Base-by-base conservation (phyloP, 2,888 invertebrate genomes). In the Aporophyla lueneburgensis region DNA sequence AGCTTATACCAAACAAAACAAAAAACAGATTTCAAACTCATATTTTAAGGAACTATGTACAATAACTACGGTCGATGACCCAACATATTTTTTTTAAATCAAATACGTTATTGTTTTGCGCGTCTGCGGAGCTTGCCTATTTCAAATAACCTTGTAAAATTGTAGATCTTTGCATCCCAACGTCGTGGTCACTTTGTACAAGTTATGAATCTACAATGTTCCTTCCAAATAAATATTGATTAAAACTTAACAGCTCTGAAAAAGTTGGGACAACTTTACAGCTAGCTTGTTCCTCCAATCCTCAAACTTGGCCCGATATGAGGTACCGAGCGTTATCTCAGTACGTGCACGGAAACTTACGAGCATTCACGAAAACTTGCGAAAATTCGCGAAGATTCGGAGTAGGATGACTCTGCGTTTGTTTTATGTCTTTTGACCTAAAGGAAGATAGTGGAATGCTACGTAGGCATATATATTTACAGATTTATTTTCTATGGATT, bases 321-420 rank as follows among this genome's bases (percentile, higher is more conserved):
- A 86, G 74, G 72, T 76, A 75, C 72, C 51, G 66, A 74, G 56
- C 78, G 67, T 78, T 86, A 85, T 85, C 84, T 78, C 21, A n/a
- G 69, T 33, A 78, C 80, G 80, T 80, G 86, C 24, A 76, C 71
- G 84, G 68, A 77, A 76, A 85, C 78, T 85, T 74, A 72, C 80
- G 58, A 76, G 56, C 59, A 46, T 63, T 70, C 62, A 59, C 61
- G 71, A 71, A 85, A 77, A 86, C 72, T 83, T 80, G 69, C 74
- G 61, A 78, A 75, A 16, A 62, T 51, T 62, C 54, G 5, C 56
- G 68, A 59, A 49, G 59, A 78, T 81, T 74, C 10, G 12, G 43
- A 40, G 12, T 0, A 19, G 21, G 21, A 66, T 63, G 51, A 59
- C 21, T 65, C 56, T 58, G 46, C 59, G 46, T 81, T 78, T 81